Evolutionary conservation across 2,113 vertebrate species (phyloP).

Genomic region (Ariopsis seemanni): DNA sequence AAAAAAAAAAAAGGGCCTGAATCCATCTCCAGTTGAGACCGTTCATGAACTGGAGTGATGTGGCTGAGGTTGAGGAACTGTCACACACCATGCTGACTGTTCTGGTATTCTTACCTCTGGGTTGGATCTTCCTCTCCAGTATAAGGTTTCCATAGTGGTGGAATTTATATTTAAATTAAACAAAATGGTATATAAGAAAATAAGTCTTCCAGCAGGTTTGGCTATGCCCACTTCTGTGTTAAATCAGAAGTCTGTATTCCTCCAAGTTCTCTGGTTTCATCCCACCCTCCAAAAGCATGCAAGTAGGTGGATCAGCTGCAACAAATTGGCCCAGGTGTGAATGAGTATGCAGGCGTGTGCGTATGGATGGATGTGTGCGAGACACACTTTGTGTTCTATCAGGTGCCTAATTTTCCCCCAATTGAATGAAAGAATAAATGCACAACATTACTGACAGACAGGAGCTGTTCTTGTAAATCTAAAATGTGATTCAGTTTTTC

Average conservation of each 20-base stretch:
- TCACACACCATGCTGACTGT: background rate
- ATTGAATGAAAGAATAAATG: background rate
- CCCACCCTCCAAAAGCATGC: background rate
- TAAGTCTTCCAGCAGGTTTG: background rate
- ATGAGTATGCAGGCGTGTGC: background rate
- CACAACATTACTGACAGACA: background rate
- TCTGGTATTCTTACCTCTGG: background rate
- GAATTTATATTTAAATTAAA: background rate
- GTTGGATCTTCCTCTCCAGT: no score
- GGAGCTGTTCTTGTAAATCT: background rate
- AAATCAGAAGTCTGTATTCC: background rate
- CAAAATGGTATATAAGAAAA: background rate
- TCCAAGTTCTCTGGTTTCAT: background rate
- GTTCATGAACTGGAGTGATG: background rate
- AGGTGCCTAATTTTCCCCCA: background rate
- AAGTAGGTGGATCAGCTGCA: background rate
- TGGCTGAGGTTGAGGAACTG: background rate
- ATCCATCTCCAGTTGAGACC: background rate
- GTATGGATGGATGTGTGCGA: background rate
- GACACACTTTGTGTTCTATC: background rate
- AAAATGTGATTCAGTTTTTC: background rate
- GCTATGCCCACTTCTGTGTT: background rate
- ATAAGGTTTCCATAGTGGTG: background rate
- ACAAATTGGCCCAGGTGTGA: background rate
- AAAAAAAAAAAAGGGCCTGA: no score